phyloP scores from a whole-genome alignment of 2,888 invertebrate genomes.

The Galeopsomyia nigrocyanea region DNA sequence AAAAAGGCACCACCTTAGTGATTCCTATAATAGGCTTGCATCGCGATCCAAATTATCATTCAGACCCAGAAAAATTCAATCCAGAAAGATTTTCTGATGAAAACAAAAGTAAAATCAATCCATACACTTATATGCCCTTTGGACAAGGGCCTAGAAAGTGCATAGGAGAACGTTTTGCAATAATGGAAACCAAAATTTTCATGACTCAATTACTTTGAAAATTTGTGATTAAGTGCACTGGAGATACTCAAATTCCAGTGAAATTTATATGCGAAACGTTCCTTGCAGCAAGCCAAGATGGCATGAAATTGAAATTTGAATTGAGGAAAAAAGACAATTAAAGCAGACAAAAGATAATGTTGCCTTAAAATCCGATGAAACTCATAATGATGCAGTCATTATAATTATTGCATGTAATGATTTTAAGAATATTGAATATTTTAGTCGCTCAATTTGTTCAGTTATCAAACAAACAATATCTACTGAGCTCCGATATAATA shows the following conservation, averaged over 20 bases:
- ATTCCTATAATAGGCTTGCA: conserved; percentile 62
- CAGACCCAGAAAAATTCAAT: conserved; percentile 64
- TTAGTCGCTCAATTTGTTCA: too few species aligned
- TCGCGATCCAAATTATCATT: conserved; percentile 58
- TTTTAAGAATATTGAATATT: too few species aligned
- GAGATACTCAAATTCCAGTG: conserved; percentile 67
- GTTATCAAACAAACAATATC: too few species aligned
- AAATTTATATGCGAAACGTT: conserved; percentile 41
- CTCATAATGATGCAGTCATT: too few species aligned
- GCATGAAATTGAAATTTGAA: conserved; percentile 51
- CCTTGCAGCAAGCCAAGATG: conserved; percentile 31
- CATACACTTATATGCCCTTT: conserved; percentile 62
- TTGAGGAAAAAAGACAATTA: background rate
- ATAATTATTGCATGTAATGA: too few species aligned
- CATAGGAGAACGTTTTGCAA: conserved; percentile 58
- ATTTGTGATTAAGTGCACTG: conserved; percentile 54
- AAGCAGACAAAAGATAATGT: too few species aligned
- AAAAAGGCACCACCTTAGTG: conserved; percentile 56
- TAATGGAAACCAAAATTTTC: conserved; percentile 52
- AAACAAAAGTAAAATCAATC: conserved; percentile 57
- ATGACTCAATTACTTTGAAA: conserved; percentile 49
- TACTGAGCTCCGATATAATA: too few species aligned
- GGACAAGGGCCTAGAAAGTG: conserved; percentile 64
- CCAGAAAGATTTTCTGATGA: conserved; percentile 65
- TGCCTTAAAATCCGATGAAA: too few species aligned